A percentile compares a stretch with the other conserved stretches of the same genome.
Conservation (phyloP, 2,888 invertebrate species). For the Geophilus truncorum region DNA sequence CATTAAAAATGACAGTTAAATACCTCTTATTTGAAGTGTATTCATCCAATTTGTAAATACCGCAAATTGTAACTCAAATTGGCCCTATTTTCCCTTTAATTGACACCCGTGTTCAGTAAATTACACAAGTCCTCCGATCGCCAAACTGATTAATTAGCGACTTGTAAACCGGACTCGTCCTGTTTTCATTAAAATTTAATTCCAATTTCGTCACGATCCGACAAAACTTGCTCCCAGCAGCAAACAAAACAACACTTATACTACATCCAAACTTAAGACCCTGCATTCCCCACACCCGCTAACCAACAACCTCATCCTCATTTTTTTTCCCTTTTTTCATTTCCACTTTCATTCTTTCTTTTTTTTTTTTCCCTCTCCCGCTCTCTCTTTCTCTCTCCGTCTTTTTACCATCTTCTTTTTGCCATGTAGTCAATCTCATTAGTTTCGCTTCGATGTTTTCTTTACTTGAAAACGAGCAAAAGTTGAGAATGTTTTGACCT, state of each 20-base stretch:
- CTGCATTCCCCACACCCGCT: background rate
- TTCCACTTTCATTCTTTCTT: background rate
- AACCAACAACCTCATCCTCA: background rate
- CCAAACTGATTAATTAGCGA: background rate
- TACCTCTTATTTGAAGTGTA: background rate
- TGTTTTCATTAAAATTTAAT: background rate
- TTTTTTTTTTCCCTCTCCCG: background rate
- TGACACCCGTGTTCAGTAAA: too few relatives aligned
- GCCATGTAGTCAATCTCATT: background rate
- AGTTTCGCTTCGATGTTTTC: conserved; percentile 14
- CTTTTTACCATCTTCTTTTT: background rate
- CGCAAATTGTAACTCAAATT: background rate
- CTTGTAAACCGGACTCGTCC: background rate
- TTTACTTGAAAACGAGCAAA: background rate
- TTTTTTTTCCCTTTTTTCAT: background rate
- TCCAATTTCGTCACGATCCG: background rate
- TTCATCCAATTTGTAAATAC: background rate
- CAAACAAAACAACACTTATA: background rate
- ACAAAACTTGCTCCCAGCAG: background rate
- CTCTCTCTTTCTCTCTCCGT: background rate
- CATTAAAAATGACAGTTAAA: background rate
- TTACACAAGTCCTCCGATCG: too few relatives aligned
- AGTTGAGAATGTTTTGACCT: conserved; percentile 25
- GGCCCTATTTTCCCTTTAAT: background rate
- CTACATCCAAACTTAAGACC: background rate